phyloP scores from a whole-genome alignment of 2,113 vertebrate species.

The Paraplagusia blochii region DNA sequence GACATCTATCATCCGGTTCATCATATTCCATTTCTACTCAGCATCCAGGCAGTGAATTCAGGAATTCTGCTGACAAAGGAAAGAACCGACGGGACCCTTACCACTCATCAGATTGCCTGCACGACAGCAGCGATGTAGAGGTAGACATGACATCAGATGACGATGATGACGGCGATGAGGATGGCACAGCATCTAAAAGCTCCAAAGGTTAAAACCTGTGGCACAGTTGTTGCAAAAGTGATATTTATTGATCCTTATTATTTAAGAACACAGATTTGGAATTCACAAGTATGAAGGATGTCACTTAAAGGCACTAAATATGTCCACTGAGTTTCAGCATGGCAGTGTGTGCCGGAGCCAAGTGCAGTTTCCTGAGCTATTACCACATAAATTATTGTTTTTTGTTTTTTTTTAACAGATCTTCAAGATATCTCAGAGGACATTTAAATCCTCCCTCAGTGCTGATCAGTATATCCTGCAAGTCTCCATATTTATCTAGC shows the following conservation, averaged over 20 bases:
- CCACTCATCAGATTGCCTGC: conserved; percentile 60
- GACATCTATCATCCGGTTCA: too few relatives aligned
- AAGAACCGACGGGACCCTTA: conserved; percentile 28
- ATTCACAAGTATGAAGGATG: too few relatives aligned
- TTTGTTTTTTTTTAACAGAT: conserved; percentile 65
- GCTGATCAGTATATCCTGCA: conserved; percentile 6
- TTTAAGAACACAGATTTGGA: too few relatives aligned
- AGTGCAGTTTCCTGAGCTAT: too few relatives aligned
- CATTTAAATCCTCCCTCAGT: conserved; percentile 60
- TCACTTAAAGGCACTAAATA: too few relatives aligned
- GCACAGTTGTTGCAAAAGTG: too few relatives aligned
- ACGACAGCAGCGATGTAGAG: conserved; percentile 77
- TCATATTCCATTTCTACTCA: not conserved
- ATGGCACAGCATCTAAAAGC: conserved; percentile 42
- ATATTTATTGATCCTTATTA: too few relatives aligned
- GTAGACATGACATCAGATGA: conserved; percentile 77
- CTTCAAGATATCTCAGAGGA: conserved; percentile 87
- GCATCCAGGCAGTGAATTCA: conserved; percentile 30
- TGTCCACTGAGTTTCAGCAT: too few relatives aligned
- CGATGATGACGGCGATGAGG: conserved; percentile 61
- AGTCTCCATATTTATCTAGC: conserved; percentile 20
- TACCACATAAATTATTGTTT: not conserved
- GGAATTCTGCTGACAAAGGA: conserved; percentile 2
- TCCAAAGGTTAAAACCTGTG: conserved; percentile 42
- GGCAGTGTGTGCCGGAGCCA: too few relatives aligned